phyloP scores from a whole-genome alignment of 2,797 vertebrate species.

The Acipenser ruthenus region DNA sequence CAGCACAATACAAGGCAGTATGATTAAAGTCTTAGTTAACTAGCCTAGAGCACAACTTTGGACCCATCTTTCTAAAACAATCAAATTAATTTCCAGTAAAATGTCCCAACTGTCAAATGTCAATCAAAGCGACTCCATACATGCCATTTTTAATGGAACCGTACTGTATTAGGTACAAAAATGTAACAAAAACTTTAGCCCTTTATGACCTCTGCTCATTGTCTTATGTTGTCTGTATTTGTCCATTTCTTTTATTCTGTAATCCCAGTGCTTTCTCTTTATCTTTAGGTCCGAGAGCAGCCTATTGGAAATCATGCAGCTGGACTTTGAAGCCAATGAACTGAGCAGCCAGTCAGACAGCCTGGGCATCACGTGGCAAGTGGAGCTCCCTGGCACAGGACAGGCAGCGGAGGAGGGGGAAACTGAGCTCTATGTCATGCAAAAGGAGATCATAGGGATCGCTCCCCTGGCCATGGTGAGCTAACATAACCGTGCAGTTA shows the following conservation, averaged over 20 bases:
- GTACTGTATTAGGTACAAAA: too few species aligned
- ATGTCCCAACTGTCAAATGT: too few species aligned
- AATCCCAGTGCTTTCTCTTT: neutral
- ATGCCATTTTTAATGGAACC: too few species aligned
- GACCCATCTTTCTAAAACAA: too few species aligned
- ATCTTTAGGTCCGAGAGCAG: conserved; percentile 48
- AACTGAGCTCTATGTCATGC: conserved; percentile 81
- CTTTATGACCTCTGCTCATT: neutral
- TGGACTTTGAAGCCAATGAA: conserved; percentile 81
- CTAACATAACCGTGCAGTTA: too few species aligned
- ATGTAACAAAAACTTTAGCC: too few species aligned
- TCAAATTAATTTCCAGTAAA: too few species aligned
- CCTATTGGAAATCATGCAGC: conserved; percentile 77
- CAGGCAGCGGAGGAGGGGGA: conserved; percentile 61
- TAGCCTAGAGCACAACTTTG: too few species aligned
- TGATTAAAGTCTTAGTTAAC: too few species aligned
- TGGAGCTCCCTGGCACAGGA: conserved; percentile 66
- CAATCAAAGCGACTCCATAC: too few species aligned
- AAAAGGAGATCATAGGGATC: conserved; percentile 75
- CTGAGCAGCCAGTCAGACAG: conserved; percentile 65
- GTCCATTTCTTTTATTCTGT: neutral
- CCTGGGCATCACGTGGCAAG: conserved; percentile 85
- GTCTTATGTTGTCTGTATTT: neutral
- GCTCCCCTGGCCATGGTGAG: conserved; percentile 88
- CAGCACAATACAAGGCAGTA: too few species aligned